Conservation (phyloP, 2,797 vertebrate genomes). For the Gorsachius magnificus region DNA sequence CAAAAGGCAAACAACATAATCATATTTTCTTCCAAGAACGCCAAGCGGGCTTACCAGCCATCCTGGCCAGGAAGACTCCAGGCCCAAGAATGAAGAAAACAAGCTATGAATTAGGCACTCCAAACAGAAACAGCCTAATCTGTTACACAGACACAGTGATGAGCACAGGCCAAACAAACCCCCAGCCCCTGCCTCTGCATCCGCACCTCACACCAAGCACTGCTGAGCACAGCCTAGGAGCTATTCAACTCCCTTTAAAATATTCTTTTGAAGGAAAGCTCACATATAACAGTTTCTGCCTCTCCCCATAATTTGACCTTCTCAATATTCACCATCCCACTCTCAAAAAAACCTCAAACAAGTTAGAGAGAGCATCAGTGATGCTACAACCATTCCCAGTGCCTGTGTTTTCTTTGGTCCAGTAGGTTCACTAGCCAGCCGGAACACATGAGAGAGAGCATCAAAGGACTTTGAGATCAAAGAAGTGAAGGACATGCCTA, state of each 20-base stretch:
- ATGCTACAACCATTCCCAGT: not conserved
- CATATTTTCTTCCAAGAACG: slow-evolving; percentile 54
- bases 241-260: not conserved
- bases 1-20: slow-evolving; percentile 66
- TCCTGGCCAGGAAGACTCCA: slow-evolving; percentile 41
- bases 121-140: slow-evolving; percentile 29
- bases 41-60: slow-evolving; percentile 51
- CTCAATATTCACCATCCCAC: not conserved
- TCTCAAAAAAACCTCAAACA: not conserved
- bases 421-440: not conserved
- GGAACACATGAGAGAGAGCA: not conserved
- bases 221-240: not conserved
- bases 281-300: not conserved
- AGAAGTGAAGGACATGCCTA: not conserved
- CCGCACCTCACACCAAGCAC: not conserved
- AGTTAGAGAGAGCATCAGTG: not conserved
- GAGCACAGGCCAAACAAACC: not conserved
- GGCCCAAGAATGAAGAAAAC: slow-evolving; percentile 35
- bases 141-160: not conserved
- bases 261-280: not conserved
- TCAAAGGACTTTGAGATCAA: not conserved
- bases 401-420: not conserved
- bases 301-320: not conserved
- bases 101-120: not conserved
- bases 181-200: not conserved